phyloP scores from a whole-genome alignment of 2,113 vertebrate species.

The Oryzias celebensis region DNA sequence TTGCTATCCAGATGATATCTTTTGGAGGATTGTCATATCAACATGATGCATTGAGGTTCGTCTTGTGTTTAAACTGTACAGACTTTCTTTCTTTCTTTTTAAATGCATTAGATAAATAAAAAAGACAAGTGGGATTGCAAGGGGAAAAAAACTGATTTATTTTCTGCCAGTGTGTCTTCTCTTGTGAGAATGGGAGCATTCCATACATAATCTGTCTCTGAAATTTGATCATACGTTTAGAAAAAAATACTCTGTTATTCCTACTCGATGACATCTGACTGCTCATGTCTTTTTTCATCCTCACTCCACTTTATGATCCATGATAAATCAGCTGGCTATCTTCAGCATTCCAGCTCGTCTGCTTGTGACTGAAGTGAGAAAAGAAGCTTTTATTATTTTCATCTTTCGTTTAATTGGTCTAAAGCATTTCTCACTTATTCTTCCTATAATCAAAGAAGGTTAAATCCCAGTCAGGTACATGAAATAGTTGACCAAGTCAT shows the following conservation, averaged over 20 bases:
- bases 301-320: slow-evolving; percentile 52
- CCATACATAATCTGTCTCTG: slow-evolving; percentile 16
- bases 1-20: not conserved
- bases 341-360: slow-evolving; percentile 54
- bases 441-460: slow-evolving; percentile 18
- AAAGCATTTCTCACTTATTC: slow-evolving; percentile 19
- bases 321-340: slow-evolving; percentile 60
- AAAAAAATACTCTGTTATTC: slow-evolving; percentile 40
- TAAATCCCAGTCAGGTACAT: slow-evolving; percentile 9
- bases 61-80: not conserved
- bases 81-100: not conserved
- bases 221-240: slow-evolving; percentile 59
- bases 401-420: not conserved
- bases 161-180: not conserved
- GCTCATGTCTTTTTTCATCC: slow-evolving; percentile 44
- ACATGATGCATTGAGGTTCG: not conserved
- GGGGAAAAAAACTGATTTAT: not conserved
- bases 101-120: not conserved
- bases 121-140: not conserved
- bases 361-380: slow-evolving; percentile 24
- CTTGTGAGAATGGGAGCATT: not conserved
- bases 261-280: slow-evolving; percentile 62
- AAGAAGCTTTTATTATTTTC: not conserved
- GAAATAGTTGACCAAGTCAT: slow-evolving; percentile 24
- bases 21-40: not conserved